These are phyloP conservation scores for Eledona agricola DNA, from an alignment of 2,888 invertebrate genomes.

Conservation along the genomic window DNA sequence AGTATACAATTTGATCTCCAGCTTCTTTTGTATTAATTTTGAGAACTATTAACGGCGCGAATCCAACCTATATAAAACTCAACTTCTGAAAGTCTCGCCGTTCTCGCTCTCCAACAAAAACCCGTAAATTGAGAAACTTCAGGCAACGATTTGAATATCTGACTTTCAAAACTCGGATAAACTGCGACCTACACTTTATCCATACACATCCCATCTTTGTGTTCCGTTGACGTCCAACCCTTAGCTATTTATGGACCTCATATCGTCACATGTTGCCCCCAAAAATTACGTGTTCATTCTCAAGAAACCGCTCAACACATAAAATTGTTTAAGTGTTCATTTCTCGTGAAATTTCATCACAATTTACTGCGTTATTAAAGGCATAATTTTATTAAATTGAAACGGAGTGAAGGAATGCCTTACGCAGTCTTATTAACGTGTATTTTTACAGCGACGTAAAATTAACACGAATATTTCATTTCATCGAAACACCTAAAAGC, in stretches of 20 bases:
- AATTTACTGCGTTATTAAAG: slow-evolving; percentile 23
- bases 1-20: not conserved
- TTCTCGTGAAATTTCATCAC: slow-evolving; percentile 16
- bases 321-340: slow-evolving; percentile 17
- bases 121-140: slow-evolving; percentile 42
- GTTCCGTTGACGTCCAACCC: slow-evolving; percentile 1
- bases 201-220: slow-evolving; percentile 14
- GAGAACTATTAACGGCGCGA: too few relatives aligned
- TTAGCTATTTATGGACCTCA: slow-evolving; percentile 41
- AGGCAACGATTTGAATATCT: slow-evolving; percentile 44
- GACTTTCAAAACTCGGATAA: slow-evolving; percentile 35
- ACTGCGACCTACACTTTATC: slow-evolving; percentile 20
- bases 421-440: too few relatives aligned
- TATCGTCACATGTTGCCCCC: slow-evolving; percentile 38
- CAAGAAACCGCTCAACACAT: slow-evolving; percentile 15
- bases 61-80: too few relatives aligned
- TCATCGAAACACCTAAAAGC: slow-evolving; percentile 10
- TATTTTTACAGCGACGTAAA: too few relatives aligned
- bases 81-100: too few relatives aligned
- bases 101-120: slow-evolving; percentile 38
- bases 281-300: slow-evolving; percentile 46
- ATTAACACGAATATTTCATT: too few relatives aligned
- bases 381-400: slow-evolving; percentile 16
- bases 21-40: not conserved
- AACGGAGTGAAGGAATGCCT: too few relatives aligned